Percentiles rank a stretch among this genome's conserved stretches.
Evolutionary conservation across 2,113 vertebrate genomes (phyloP).

Genomic region (Phaethon lepturus): DNA sequence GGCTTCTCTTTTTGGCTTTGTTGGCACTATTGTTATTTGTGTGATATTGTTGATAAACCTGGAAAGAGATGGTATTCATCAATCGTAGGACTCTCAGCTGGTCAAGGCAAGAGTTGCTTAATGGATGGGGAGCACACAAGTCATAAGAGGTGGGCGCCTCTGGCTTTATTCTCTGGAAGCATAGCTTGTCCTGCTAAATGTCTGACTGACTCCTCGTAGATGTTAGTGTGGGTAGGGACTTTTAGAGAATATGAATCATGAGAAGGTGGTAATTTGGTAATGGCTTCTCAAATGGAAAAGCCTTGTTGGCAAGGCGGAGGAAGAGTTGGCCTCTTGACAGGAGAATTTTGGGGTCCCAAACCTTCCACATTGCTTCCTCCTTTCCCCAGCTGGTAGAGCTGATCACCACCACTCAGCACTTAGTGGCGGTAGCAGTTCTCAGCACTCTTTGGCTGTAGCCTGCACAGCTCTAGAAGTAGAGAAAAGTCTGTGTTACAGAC

Average conservation of each 20-base stretch:
- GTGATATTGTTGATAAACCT: not conserved
- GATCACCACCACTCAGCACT: fast-evolving
- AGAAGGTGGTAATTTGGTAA: not conserved
- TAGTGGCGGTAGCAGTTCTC: not conserved
- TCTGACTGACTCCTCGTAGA: not conserved
- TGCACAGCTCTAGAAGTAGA: not conserved
- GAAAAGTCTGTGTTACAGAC: not conserved
- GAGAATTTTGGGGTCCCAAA: not conserved
- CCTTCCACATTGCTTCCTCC: not conserved
- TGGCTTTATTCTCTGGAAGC: not conserved
- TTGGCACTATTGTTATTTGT: not conserved
- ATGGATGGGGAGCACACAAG: not conserved
- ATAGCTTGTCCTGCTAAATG: not conserved
- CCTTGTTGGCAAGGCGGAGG: not conserved
- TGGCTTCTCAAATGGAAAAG: not conserved
- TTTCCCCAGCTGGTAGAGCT: not conserved
- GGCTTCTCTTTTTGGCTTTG: not conserved
- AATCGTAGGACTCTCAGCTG: not conserved
- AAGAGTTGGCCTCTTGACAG: not conserved
- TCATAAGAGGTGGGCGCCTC: not conserved
- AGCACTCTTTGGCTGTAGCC: not conserved
- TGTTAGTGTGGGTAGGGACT: not conserved
- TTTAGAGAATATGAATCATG: not conserved
- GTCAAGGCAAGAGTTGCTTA: not conserved
- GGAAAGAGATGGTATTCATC: not conserved